Base-by-base conservation (phyloP, 2,888 invertebrate genomes). In the Drosophila lacicola region DNA sequence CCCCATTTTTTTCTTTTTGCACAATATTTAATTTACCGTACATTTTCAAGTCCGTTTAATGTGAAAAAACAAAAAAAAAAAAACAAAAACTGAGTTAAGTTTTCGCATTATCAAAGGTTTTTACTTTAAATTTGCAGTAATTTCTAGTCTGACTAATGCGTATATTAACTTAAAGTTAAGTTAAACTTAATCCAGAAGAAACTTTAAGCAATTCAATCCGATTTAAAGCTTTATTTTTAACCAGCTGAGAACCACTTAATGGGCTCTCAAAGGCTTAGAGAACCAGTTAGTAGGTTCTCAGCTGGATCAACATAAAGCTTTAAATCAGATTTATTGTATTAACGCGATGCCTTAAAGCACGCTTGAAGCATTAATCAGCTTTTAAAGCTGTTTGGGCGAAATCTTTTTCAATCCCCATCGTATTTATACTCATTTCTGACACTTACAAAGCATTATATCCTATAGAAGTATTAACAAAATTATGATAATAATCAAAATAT, bases 21-120 rank as follows among this genome's bases (percentile, higher is more conserved):
- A 51, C 68, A 68, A 70, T 58, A 83, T 77, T 80, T 74, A 70
- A 87, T 83, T 83, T 74, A 60, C 60, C 65, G 60, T 67, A 50
- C 45, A 64, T 58, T 72, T 68, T 56, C 21, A 29, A 37, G 37
- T 63, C 50, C 50, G 49, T 53, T 66, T 62, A 41, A 46, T 29
- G 47, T 13, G 17, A n/a, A 37, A 37, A 37, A 37, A 4, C 6
- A n/a, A 10, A n/a, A 37, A 37, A 37, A 37, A 4, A n/a, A n/a
- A 10, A 37, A 34, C n/a, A 39, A 65, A 46, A 51, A 14, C 33
- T 29, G 42, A 29, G 33, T 14, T 10, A 37, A 53, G 39, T 37
- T 50, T 45, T 45, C 3, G 3, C 29, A 39, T 36, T 9, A 14
- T 10, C n/a, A 10, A 53, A 36, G 17, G 10, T 3, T 39, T 37